These are phyloP conservation scores for Sclerurus mexicanus DNA, from an alignment of 2,113 vertebrate genomes.

Conservation along the genomic window DNA sequence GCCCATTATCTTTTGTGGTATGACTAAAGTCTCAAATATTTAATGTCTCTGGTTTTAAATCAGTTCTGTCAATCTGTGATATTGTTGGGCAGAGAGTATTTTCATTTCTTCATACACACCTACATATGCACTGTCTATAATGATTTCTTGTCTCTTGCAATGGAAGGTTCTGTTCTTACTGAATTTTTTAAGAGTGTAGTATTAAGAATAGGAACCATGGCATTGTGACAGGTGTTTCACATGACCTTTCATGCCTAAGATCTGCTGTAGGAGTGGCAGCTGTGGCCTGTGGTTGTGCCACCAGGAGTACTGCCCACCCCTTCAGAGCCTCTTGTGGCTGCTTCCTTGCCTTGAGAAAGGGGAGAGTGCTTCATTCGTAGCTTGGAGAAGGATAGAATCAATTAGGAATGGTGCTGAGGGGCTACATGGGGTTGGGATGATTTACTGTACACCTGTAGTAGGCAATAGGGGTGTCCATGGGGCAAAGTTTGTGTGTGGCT, in stretches of 20 bases:
- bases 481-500: not conserved
- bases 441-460: too few relatives aligned
- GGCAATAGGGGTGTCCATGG: rapidly evolving
- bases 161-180: not conserved
- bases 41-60: not conserved
- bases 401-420: not conserved
- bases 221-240: rapidly evolving
- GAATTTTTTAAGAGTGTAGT: not conserved
- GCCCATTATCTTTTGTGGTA: not conserved
- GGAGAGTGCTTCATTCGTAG: rapidly evolving
- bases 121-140: rapidly evolving
- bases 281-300: not conserved
- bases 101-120: not conserved
- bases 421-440: not conserved
- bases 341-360: not conserved
- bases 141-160: not conserved
- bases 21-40: not conserved
- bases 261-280: not conserved
- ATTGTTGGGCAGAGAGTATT: not conserved
- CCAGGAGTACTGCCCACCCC: not conserved
- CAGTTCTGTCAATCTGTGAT: rapidly evolving
- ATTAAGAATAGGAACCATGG: not conserved
- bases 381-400: not conserved
- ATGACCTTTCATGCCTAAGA: not conserved
- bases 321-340: not conserved